These are phyloP conservation scores for Lanistes nyassanus DNA, from an alignment of 1,140 invertebrate genomes.

Conservation along the genomic window DNA sequence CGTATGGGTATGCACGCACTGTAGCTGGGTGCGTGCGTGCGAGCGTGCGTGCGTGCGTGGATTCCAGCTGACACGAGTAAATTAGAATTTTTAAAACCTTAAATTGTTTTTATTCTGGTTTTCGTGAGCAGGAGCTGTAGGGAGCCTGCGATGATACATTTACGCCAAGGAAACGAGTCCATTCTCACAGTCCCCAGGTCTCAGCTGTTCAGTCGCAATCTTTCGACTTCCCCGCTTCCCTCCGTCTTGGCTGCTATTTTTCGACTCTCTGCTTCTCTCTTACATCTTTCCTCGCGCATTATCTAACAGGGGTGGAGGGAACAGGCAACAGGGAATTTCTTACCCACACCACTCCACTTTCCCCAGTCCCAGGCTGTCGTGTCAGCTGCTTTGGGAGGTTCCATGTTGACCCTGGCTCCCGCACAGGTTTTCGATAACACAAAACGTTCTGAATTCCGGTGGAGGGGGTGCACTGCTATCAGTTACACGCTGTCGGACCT, in stretches of 20 bases:
- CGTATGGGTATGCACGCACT: too few relatives aligned
- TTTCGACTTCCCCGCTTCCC: background rate
- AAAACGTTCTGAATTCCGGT: too few relatives aligned
- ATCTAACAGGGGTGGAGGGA: too few relatives aligned
- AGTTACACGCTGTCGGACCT: too few relatives aligned
- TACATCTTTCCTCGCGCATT: background rate
- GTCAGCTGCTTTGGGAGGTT: too few relatives aligned
- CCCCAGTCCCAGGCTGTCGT: too few relatives aligned
- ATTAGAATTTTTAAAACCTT: background rate
- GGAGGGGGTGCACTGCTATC: too few relatives aligned
- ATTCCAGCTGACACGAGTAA: background rate
- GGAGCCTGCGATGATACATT: background rate
- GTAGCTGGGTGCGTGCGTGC: background rate
- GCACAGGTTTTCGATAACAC: too few relatives aligned
- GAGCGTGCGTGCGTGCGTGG: background rate
- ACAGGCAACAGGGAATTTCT: too few relatives aligned
- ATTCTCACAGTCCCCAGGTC: background rate
- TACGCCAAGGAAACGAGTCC: background rate
- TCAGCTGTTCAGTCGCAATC: background rate
- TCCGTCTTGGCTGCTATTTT: background rate
- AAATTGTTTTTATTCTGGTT: background rate
- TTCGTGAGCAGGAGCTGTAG: background rate
- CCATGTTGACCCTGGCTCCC: too few relatives aligned
- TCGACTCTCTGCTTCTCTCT: background rate
- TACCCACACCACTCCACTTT: too few relatives aligned